Percentiles rank a stretch among this genome's conserved stretches.
Conservation (phyloP, 2,888 invertebrate species). For the Idaea aversata region DNA sequence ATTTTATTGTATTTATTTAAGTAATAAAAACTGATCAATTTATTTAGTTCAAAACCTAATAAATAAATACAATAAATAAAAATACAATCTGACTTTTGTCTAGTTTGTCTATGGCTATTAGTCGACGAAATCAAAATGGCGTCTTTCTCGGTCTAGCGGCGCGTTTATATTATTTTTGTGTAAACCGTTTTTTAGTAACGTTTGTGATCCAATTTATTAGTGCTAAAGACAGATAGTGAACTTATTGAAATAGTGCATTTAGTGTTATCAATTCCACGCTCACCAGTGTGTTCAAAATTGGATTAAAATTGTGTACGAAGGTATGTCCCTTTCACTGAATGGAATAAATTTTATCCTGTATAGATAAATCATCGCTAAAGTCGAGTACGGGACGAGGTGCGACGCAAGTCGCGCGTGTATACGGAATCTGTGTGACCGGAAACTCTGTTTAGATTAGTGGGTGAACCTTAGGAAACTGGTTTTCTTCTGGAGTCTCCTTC, state of each 20-base stretch:
- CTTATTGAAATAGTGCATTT: constrained; percentile 24
- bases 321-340: constrained; percentile 78
- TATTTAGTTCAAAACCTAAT: not conserved
- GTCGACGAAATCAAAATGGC: constrained; percentile 81
- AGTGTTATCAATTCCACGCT: constrained; percentile 20
- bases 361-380: constrained; percentile 41
- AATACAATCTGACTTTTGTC: constrained; percentile 35
- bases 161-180: constrained; percentile 28
- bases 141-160: constrained; percentile 71
- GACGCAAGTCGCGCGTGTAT: constrained; percentile 29
- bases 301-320: constrained; percentile 42
- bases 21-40: too few relatives aligned
- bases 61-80: too few relatives aligned
- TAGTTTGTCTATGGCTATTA: constrained; percentile 63
- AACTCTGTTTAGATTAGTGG: constrained; percentile 62
- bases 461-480: constrained; percentile 64
- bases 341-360: constrained; percentile 55
- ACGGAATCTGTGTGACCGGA: constrained; percentile 47
- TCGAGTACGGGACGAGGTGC: constrained; percentile 18
- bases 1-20: too few relatives aligned
- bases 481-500: constrained; percentile 55
- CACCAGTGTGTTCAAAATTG: constrained; percentile 23
- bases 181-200: constrained; percentile 50
- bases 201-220: constrained; percentile 56
- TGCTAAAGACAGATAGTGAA: constrained; percentile 61